phyloP scores from a whole-genome alignment of 2,888 invertebrate genomes.

The Platerodrilus igneus region DNA sequence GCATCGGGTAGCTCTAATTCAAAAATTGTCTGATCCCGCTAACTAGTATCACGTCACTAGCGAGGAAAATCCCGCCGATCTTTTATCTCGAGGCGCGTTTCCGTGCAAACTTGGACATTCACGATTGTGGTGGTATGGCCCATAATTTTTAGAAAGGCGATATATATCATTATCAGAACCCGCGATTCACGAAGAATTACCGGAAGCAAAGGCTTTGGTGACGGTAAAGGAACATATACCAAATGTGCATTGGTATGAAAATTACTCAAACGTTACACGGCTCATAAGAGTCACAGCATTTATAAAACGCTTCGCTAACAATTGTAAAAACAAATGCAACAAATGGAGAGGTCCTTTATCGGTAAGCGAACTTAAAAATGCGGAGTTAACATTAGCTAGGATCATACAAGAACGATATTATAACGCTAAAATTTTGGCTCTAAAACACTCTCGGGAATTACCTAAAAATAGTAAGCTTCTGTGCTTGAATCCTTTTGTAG shows the following conservation, averaged over 20 bases:
- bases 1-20: constrained; percentile 15
- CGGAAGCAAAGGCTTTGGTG: too few relatives aligned
- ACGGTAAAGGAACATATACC: too few relatives aligned
- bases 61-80: constrained; percentile 14
- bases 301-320: constrained; percentile 4
- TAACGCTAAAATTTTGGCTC: neutral
- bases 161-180: too few relatives aligned
- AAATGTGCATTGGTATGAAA: neutral
- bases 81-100: constrained; percentile 6
- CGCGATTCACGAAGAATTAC: too few relatives aligned
- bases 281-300: constrained; percentile 4
- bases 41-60: constrained; percentile 15
- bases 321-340: neutral
- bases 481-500: constrained; percentile 24
- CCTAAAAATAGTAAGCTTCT: constrained; percentile 15
- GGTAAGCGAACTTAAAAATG: neutral
- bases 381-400: neutral
- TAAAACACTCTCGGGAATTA: neutral
- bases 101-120: neutral
- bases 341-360: too few relatives aligned
- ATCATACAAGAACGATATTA: neutral
- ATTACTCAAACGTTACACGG: constrained; percentile 6
- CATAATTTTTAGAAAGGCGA: too few relatives aligned
- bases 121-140: constrained; percentile 9
- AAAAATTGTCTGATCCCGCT: constrained; percentile 7